A percentile compares a stretch with the other conserved stretches of the same genome.
Conservation (phyloP, 2,113 vertebrate genomes). For the Pelmatolapia mariae region DNA sequence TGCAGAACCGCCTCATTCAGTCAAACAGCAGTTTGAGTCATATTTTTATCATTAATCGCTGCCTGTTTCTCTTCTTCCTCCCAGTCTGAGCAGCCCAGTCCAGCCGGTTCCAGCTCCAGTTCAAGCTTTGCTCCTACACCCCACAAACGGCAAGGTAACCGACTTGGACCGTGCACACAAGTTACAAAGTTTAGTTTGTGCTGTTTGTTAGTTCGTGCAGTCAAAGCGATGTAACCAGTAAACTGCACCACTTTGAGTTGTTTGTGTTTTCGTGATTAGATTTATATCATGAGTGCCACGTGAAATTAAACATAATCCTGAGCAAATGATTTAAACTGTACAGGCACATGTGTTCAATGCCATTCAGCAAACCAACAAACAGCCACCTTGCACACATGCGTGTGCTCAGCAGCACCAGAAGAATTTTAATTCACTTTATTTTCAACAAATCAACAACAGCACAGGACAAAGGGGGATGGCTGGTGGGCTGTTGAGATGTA, state of each 20-base stretch:
- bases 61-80: background rate
- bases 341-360: rapidly evolving
- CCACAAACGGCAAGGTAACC: conserved; percentile 90
- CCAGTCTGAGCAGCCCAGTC: conserved; percentile 92
- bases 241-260: rapidly evolving
- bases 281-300: background rate
- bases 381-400: rapidly evolving
- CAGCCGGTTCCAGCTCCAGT: conserved; percentile 90
- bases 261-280: background rate
- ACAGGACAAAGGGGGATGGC: background rate
- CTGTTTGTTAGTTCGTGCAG: rapidly evolving
- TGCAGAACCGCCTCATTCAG: background rate
- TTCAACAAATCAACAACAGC: background rate
- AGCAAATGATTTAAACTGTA: background rate
- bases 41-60: background rate
- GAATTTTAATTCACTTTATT: background rate
- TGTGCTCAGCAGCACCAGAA: background rate
- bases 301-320: rapidly evolving
- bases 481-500: background rate
- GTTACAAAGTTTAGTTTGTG: background rate
- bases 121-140: conserved; percentile 79
- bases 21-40: background rate
- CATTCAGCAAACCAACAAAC: background rate
- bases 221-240: rapidly evolving
- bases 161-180: background rate